phyloP scores from a whole-genome alignment of 2,797 vertebrate genomes.

The Pristis pectinata region DNA sequence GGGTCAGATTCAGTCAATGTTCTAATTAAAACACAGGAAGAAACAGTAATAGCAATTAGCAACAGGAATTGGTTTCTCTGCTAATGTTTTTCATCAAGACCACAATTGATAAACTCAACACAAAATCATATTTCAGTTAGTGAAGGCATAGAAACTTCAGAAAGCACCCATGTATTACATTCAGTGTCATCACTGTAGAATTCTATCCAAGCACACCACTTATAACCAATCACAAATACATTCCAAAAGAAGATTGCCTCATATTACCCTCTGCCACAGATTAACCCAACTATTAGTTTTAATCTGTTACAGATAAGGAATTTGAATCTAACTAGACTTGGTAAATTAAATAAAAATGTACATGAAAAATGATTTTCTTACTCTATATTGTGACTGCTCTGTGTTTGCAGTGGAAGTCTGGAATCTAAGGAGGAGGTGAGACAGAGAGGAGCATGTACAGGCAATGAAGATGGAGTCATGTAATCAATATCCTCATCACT shows the following conservation, averaged over 20 bases:
- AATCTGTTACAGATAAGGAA: too few relatives aligned
- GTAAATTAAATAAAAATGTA: not conserved
- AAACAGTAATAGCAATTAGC: not conserved
- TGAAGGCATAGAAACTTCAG: not conserved
- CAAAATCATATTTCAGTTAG: not conserved
- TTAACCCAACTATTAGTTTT: not conserved
- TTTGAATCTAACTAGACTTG: not conserved
- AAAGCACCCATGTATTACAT: not conserved
- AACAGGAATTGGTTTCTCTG: not conserved
- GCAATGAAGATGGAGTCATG: slow-evolving; percentile 88
- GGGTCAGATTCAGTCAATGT: slow-evolving; percentile 13
- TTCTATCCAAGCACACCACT: not conserved
- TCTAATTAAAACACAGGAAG: slow-evolving; percentile 3
- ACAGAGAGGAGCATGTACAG: slow-evolving; percentile 59
- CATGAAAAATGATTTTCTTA: not conserved
- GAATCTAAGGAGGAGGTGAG: slow-evolving; percentile 36
- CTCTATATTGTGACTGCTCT: not conserved
- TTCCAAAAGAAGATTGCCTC: not conserved
- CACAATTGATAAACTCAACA: not conserved
- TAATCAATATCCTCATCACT: slow-evolving; percentile 85
- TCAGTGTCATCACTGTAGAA: not conserved
- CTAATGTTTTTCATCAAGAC: not conserved
- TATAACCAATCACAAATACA: not conserved
- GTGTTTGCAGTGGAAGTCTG: not conserved
- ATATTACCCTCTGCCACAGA: not conserved